Evolutionary conservation across 2,113 vertebrate species (phyloP).

Genomic region (Atlantisia rogersi): DNA sequence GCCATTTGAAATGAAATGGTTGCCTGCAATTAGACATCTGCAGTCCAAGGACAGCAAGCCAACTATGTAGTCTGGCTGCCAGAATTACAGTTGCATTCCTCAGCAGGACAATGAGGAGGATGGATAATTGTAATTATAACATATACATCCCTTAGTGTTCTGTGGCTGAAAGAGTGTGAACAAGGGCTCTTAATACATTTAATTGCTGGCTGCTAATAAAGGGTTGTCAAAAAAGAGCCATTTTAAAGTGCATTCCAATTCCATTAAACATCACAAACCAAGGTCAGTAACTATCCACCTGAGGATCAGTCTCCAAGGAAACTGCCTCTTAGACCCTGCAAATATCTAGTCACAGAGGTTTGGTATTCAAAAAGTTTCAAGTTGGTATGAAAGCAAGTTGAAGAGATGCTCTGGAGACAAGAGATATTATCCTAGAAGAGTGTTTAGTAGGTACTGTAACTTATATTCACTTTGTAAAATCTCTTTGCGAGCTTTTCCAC

Average conservation of each 20-base stretch:
- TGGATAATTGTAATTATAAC: conserved; percentile 81
- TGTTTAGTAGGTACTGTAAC: background rate
- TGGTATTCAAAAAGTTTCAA: background rate
- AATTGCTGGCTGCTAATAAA: conserved; percentile 77
- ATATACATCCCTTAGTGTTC: conserved; percentile 77
- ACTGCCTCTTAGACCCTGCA: background rate
- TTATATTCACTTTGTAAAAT: background rate
- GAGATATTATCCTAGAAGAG: background rate
- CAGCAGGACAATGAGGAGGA: conserved; percentile 81
- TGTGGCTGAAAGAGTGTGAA: conserved; percentile 68
- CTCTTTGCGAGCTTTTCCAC: background rate
- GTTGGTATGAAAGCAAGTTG: background rate
- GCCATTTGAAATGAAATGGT: conserved; percentile 83
- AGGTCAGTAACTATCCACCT: conserved; percentile 37
- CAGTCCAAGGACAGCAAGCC: conserved; percentile 77
- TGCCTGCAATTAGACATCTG: conserved; percentile 87
- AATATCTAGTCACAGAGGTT: background rate
- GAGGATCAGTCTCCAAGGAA: background rate
- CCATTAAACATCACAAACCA: conserved; percentile 29
- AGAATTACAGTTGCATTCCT: conserved; percentile 82
- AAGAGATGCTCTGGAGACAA: background rate
- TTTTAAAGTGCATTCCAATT: conserved; percentile 56
- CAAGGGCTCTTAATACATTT: conserved; percentile 78
- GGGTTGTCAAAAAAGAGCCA: conserved; percentile 71
- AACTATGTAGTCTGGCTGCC: conserved; percentile 70